Evolutionary conservation across 2,888 invertebrate species (phyloP).

Genomic region (Tetragonula carbonaria): DNA sequence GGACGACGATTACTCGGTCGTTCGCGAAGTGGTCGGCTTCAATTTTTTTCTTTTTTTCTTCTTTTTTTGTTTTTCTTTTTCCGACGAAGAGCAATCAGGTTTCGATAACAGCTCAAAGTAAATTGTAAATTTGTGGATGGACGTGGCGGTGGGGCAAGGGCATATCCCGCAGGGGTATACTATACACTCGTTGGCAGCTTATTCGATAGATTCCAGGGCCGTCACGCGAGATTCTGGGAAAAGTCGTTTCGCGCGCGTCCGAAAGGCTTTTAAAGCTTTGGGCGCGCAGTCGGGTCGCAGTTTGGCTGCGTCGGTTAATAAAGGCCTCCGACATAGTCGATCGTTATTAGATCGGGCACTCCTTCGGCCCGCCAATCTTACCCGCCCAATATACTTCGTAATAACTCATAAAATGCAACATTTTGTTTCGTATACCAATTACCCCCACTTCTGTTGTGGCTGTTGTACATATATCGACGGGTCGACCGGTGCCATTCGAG

Average conservation of each 20-base stretch:
- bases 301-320: slow-evolving; percentile 79
- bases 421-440: slow-evolving; percentile 82
- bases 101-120: no score
- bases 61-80: no score
- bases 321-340: slow-evolving; percentile 82
- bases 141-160: neutral
- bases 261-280: slow-evolving; percentile 61
- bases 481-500: no score
- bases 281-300: slow-evolving; percentile 31
- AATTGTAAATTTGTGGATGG: neutral
- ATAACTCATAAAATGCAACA: slow-evolving; percentile 83
- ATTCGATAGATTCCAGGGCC: slow-evolving; percentile 80
- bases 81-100: no score
- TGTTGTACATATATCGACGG: neutral
- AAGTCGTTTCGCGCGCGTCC: slow-evolving; percentile 81
- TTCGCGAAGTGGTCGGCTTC: neutral
- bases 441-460: slow-evolving; percentile 61
- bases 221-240: slow-evolving; percentile 83
- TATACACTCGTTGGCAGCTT: slow-evolving; percentile 55
- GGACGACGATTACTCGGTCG: neutral
- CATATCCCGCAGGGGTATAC: slow-evolving; percentile 33
- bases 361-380: slow-evolving; percentile 70
- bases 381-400: slow-evolving; percentile 74
- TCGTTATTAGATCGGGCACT: slow-evolving; percentile 83
- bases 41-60: no score